phyloP scores from a whole-genome alignment of 1,140 invertebrate species.

The Probaryconus sp. region DNA sequence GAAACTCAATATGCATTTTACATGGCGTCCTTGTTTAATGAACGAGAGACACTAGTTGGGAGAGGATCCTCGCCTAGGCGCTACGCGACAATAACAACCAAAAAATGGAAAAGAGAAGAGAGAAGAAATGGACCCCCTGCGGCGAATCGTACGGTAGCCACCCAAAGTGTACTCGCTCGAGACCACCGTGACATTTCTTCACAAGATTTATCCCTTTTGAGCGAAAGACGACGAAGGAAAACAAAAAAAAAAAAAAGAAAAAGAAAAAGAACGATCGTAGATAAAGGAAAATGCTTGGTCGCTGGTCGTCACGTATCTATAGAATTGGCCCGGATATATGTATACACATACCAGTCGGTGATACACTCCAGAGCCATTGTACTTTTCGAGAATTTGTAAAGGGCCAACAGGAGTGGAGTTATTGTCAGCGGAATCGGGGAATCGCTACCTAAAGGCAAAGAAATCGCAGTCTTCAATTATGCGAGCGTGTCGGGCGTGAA shows the following conservation, averaged over 20 bases:
- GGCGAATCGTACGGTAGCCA: slow-evolving; percentile 68
- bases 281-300: slow-evolving; percentile 33
- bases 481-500: slow-evolving; percentile 59
- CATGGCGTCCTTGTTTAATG: slow-evolving; percentile 4
- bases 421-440: slow-evolving; percentile 50
- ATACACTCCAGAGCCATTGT: slow-evolving; percentile 39
- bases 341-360: slow-evolving; percentile 37
- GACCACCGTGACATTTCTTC: slow-evolving; percentile 72
- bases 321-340: slow-evolving; percentile 31
- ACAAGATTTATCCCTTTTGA: slow-evolving; percentile 67
- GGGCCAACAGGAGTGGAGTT: slow-evolving; percentile 26
- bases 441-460: slow-evolving; percentile 59
- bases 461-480: slow-evolving; percentile 33
- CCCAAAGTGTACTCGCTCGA: slow-evolving; percentile 64
- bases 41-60: neutral
- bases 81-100: slow-evolving; percentile 12
- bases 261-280: slow-evolving; percentile 26
- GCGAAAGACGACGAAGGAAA: slow-evolving; percentile 42
- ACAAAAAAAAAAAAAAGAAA: too few species aligned
- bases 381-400: slow-evolving; percentile 14
- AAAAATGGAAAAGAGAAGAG: slow-evolving; percentile 5
- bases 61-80: slow-evolving; percentile 9
- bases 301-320: slow-evolving; percentile 17
- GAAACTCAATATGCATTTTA: neutral
- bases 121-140: slow-evolving; percentile 65